Evolutionary conservation across 2,113 vertebrate species (phyloP), one percentile per base, ranked within the genome.

Genomic region (Campylomormyrus numenius): DNA sequence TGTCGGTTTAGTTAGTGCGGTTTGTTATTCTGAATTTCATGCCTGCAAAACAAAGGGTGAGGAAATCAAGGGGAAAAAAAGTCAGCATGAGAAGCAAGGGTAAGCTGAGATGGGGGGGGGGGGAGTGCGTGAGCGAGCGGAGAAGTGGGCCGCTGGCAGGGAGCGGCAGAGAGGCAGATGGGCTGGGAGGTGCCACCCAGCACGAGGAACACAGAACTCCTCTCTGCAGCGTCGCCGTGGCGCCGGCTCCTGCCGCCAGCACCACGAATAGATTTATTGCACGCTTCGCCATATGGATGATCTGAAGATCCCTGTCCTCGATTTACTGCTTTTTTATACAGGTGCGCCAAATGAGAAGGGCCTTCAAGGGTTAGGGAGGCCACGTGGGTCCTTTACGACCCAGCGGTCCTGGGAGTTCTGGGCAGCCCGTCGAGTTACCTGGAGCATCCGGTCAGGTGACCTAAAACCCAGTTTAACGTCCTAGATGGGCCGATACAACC

Each of bases 161-260:
- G 49, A 87, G 27, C 53, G 50, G 48, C n/a, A 53, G 85, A 87
- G 85, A 56, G 31, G 31, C 85, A 87, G 85, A 87, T 53, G 85
- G 85, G 4, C 5, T 31, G 45, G 84, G 84, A 87, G 85, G 50
- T 56, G 85, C 31, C 50, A 27, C 48, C 85, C 85, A 87, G 50
- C 49, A 53, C 50, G 48, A 49, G 35, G 5, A 85, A 56, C 24
- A 31, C 27, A 35, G 49, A 31, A 27, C 50, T 31, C 46, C n/a
- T 86, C 48, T 49, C 49, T 3, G 21, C 19, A 49, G 27, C n/a
- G n/a, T 45, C 24, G 85, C 85, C 5, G n/a, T 50, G 85, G 21
- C 48, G 13, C 49, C 49, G 17, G 6, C 0, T 0, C 85, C 21
- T 35, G n/a, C 85, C n/a, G 27, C n/a, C 19, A 52, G 50, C 17